phyloP scores from a whole-genome alignment of 2,797 vertebrate species.

The Falco columbarius region DNA sequence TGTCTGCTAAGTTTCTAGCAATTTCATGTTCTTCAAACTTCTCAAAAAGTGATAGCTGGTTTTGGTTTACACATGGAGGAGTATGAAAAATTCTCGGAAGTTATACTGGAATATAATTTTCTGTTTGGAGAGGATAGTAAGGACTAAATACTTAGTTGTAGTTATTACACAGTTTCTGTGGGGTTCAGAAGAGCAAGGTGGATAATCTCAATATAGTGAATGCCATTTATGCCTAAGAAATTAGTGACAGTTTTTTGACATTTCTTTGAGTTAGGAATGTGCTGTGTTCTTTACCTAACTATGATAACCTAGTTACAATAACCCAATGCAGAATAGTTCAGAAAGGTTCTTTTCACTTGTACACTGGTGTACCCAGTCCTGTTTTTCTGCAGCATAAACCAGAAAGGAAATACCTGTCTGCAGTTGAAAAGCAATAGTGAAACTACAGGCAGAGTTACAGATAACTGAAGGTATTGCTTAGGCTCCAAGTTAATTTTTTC shows the following conservation, averaged over 20 bases:
- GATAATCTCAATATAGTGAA: background rate
- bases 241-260: background rate
- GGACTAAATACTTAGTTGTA: background rate
- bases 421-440: background rate
- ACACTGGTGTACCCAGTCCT: background rate
- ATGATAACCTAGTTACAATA: background rate
- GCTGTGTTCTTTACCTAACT: background rate
- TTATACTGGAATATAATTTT: background rate
- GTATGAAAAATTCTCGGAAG: background rate
- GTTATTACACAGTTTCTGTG: background rate
- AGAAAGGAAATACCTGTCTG: background rate
- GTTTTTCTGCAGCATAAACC: background rate
- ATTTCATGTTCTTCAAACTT: background rate
- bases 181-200: background rate
- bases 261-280: background rate
- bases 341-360: background rate
- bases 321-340: background rate
- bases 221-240: background rate
- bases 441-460: background rate
- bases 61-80: background rate
- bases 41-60: background rate
- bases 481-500: background rate
- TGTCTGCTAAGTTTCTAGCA: background rate
- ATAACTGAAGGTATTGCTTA: background rate
- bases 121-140: background rate